Conservation (phyloP, 2,888 invertebrate species). For the Pterobdella sp. region DNA sequence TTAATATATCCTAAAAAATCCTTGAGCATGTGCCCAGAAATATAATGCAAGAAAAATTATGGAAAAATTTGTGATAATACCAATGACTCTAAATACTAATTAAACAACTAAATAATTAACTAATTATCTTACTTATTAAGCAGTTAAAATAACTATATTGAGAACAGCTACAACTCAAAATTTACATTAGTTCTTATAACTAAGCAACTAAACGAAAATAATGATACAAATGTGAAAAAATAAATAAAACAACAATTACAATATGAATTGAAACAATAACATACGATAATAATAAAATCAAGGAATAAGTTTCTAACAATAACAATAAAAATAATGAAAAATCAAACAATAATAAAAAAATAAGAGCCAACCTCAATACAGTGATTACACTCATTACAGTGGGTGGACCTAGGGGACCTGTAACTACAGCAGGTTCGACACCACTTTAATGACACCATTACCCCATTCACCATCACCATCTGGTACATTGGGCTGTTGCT, state of each 20-base stretch:
- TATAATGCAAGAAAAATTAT: too few species aligned
- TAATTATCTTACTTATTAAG: not conserved
- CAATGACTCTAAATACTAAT: not conserved
- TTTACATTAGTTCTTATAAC: too few species aligned
- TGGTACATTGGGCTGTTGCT: slow-evolving; percentile 71
- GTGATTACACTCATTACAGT: slow-evolving; percentile 97
- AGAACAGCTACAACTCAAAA: too few species aligned
- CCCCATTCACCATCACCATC: slow-evolving; percentile 94
- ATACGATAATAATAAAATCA: not conserved
- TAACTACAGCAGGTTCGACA: slow-evolving; percentile 99
- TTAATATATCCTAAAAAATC: too few species aligned
- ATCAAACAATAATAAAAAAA: not conserved
- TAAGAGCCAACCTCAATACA: slow-evolving; percentile 59
- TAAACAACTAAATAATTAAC: not conserved
- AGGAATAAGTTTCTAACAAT: not conserved
- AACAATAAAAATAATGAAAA: not conserved
- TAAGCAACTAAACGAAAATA: too few species aligned
- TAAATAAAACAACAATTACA: not conserved
- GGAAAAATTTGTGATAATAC: not conserved
- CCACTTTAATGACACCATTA: slow-evolving; percentile 99
- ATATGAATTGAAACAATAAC: not conserved
- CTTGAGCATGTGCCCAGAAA: too few species aligned
- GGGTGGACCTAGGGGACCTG: slow-evolving; percentile 94
- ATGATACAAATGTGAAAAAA: not conserved
- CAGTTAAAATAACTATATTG: not conserved